phyloP scores from a whole-genome alignment of 2,797 vertebrate genomes.

The Hypotaenidia philippensis region DNA sequence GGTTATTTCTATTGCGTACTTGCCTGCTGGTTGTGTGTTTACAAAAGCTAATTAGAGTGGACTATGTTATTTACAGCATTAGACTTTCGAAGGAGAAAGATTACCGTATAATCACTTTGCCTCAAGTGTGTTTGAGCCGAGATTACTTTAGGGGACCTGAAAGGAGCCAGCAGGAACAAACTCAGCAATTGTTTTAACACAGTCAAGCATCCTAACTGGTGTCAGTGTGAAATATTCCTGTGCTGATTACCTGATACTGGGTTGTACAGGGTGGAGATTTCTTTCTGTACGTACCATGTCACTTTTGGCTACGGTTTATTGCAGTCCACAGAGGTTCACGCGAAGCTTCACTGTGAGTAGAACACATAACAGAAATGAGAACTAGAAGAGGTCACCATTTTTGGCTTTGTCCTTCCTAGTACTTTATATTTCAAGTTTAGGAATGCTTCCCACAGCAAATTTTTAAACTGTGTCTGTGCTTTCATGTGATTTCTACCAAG shows the following conservation, averaged over 20 bases:
- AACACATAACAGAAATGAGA: neutral
- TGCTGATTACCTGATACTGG: neutral
- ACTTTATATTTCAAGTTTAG: neutral
- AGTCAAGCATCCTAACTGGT: neutral
- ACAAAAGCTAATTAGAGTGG: constrained; percentile 43
- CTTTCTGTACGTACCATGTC: neutral
- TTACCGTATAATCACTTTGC: constrained; percentile 27
- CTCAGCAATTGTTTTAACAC: neutral
- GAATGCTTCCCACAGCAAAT: neutral
- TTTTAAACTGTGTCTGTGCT: neutral
- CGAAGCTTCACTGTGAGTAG: neutral
- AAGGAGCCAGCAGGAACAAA: neutral
- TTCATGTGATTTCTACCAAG: neutral
- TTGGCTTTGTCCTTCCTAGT: neutral
- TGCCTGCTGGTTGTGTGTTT: constrained; percentile 12
- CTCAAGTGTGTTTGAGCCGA: neutral
- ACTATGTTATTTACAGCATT: constrained; percentile 27
- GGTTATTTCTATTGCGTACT: neutral
- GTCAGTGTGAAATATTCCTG: neutral
- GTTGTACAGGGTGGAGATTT: neutral
- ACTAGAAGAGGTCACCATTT: neutral
- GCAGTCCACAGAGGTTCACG: neutral
- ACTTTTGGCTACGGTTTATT: neutral
- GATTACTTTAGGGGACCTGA: constrained; percentile 1
- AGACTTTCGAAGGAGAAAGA: constrained; percentile 14